Evolutionary conservation across 2,113 vertebrate species (phyloP), one percentile per base, ranked within the genome.

Genomic region (Petroica traversi): DNA sequence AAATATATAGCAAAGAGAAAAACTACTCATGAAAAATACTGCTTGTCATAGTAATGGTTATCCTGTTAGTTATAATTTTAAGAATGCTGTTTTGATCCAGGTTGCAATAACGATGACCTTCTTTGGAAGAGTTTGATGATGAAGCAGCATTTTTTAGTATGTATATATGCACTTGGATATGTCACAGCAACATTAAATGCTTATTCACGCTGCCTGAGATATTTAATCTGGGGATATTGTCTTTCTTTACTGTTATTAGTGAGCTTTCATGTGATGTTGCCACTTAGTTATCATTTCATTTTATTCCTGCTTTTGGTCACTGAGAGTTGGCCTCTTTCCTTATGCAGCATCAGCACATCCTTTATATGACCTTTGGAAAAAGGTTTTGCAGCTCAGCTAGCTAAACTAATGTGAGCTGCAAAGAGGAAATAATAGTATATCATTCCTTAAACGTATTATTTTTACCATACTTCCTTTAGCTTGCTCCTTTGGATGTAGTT

Each of bases 311-410:
- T 93, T 87, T 93, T 0, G 6, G 75, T 94, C 64, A 66, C 22
- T 79, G 31, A 63, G 49, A 87, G 36, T 57, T 96, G 86, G 34
- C 69, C 33, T 79, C 62, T 81, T 95, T 72, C 63, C 45, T 71
- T 84, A 33, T 71, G 85, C 78, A 78, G 76, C 34, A 58, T 96
- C 96, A 96, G 91, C 93, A 90, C 41, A 95, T 93, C 69, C 67
- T 67, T 33, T 54, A 14, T 58, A 25, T 87, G 78, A 95, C 92
- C 93, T 96, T 88, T 92, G 69, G 46, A 83, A 57, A 71, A 79
- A 63, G 26, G 9, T 14, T 78, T 78, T 88, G 48, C 45, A 80
- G 43, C 55, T 92, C 85, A 89, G 61, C 31, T 85, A 54, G 45
- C 16, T 83, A 68, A 95, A 82, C 43, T 69, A 76, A 81, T 74